Evolutionary conservation across 2,888 invertebrate species (phyloP).

Genomic region (Tethea ocularis): DNA sequence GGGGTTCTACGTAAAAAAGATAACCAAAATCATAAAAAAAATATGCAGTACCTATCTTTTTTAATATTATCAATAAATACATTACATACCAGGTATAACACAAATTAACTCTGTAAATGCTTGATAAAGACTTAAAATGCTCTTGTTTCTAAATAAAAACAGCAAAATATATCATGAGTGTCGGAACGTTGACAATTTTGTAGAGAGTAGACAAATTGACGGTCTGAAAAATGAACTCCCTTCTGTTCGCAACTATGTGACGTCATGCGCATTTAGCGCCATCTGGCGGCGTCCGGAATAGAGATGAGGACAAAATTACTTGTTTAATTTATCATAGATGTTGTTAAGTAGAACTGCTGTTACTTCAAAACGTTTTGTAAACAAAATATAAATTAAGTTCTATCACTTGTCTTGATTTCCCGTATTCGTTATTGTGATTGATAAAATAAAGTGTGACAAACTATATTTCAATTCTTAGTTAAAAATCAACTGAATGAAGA

Average conservation of each 20-base stretch:
- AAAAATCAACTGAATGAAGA: neutral
- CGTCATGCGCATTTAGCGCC: neutral
- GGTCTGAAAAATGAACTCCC: conserved; percentile 27
- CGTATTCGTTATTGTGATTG: too few species aligned
- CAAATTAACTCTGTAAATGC: neutral
- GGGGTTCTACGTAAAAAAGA: too few species aligned
- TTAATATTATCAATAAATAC: too few species aligned
- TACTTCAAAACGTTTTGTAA: neutral
- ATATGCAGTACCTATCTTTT: too few species aligned
- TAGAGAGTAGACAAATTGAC: conserved; percentile 32
- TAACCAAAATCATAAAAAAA: too few species aligned
- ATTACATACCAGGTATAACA: too few species aligned
- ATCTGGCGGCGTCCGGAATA: conserved; percentile 3
- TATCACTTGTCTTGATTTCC: too few species aligned
- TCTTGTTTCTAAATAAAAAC: conserved; percentile 7
- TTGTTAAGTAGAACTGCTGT: neutral
- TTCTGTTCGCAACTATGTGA: conserved; percentile 3
- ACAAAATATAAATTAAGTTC: neutral
- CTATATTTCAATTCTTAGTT: too few species aligned
- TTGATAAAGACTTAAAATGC: neutral
- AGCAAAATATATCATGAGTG: conserved; percentile 16
- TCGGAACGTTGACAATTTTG: conserved; percentile 30
- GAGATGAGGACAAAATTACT: conserved; percentile 2
- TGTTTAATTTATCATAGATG: neutral
- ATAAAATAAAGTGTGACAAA: too few species aligned